Percentiles rank a stretch among this genome's conserved stretches.
Conservation (phyloP, 2,113 vertebrate genomes). For the Geococcyx californianus region DNA sequence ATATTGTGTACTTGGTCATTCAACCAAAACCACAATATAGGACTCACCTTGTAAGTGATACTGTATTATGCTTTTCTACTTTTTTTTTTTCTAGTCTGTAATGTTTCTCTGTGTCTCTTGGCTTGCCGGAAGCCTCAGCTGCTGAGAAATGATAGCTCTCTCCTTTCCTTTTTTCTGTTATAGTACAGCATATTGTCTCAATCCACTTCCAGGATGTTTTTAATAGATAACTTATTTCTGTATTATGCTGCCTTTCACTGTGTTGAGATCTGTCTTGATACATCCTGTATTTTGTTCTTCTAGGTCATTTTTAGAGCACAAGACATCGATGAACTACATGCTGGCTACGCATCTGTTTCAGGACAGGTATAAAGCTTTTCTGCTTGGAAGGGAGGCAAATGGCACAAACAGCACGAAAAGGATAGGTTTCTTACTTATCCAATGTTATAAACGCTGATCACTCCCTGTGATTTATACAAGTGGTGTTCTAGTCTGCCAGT, state of each 20-base stretch:
- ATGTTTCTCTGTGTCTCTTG: neutral
- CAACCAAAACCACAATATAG: neutral
- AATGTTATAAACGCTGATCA: neutral
- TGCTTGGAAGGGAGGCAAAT: neutral
- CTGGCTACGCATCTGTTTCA: constrained; percentile 92
- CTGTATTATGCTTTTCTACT: neutral
- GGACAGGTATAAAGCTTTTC: constrained; percentile 82
- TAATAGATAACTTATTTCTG: neutral
- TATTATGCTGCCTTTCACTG: neutral
- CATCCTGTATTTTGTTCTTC: neutral
- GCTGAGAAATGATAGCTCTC: neutral
- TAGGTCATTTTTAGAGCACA: constrained; percentile 90
- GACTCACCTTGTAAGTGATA: neutral
- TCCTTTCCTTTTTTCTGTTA: neutral
- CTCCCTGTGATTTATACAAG: neutral
- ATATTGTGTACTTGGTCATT: neutral
- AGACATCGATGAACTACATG: constrained; percentile 96
- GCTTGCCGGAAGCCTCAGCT: neutral
- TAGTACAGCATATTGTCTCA: neutral
- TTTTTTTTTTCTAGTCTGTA: neutral
- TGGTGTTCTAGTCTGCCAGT: neutral
- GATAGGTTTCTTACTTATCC: neutral
- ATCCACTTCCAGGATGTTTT: neutral
- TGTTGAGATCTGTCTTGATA: neutral
- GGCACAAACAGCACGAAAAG: neutral